Percentiles rank a stretch among this genome's conserved stretches.
phyloP scores from a whole-genome alignment of 2,888 invertebrate genomes.

The Anagyrus pseudococci region DNA sequence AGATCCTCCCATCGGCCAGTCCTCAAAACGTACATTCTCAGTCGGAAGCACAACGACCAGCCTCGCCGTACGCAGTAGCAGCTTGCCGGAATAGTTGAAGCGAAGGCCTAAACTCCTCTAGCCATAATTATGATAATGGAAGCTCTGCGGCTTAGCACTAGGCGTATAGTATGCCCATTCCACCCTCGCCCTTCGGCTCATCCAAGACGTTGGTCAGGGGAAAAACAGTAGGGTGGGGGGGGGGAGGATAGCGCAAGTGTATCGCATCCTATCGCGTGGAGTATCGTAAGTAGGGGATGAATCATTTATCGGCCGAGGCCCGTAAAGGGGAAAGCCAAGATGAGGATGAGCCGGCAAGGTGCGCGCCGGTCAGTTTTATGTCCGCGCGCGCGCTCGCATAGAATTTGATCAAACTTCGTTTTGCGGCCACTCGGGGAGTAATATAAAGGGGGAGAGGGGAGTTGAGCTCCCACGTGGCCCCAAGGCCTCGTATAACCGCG shows the following conservation, averaged over 20 bases:
- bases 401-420: constrained; percentile 63
- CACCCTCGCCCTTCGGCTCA: constrained; percentile 27
- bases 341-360: constrained; percentile 38
- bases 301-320: constrained; percentile 57
- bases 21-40: constrained; percentile 9
- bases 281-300: constrained; percentile 55
- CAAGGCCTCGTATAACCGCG: too few species aligned
- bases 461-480: neutral
- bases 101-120: neutral
- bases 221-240: too few species aligned
- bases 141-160: constrained; percentile 13
- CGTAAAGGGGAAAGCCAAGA: constrained; percentile 46
- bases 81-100: neutral
- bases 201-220: too few species aligned
- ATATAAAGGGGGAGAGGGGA: constrained; percentile 49
- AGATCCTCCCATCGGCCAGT: neutral
- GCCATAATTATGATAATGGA: constrained; percentile 40
- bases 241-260: too few species aligned
- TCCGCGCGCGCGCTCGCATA: constrained; percentile 55
- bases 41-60: neutral
- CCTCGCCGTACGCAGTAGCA: neutral
- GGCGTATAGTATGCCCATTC: too few species aligned
- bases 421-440: constrained; percentile 63
- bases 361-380: constrained; percentile 60
- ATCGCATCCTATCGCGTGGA: constrained; percentile 48